These are phyloP conservation scores for Pilophorus perplexus DNA, from an alignment of 2,888 invertebrate species.

Conservation along the genomic window DNA sequence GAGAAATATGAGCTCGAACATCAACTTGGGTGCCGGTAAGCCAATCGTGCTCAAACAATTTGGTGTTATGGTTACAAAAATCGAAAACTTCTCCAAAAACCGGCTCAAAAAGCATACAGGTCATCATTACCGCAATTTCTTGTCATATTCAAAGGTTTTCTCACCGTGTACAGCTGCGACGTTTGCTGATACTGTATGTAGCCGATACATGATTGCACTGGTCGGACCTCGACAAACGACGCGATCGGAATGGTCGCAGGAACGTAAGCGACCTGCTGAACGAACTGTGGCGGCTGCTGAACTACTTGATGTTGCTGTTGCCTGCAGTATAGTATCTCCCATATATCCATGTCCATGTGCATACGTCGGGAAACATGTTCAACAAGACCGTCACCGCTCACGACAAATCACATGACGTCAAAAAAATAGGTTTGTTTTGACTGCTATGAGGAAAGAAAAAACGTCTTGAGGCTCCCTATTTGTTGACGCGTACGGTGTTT, in stretches of 20 bases:
- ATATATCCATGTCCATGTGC: constrained; percentile 34
- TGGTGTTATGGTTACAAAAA: too few species aligned
- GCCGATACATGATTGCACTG: constrained; percentile 22
- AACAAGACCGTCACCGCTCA: too few species aligned
- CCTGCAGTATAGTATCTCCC: constrained; percentile 28
- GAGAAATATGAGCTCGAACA: background rate
- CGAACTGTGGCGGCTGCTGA: constrained; percentile 8
- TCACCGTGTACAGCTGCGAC: constrained; percentile 13
- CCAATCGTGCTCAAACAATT: too few species aligned
- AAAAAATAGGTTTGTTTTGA: too few species aligned
- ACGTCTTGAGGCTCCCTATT: too few species aligned
- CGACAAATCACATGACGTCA: too few species aligned
- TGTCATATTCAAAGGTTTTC: background rate
- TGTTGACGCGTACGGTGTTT: too few species aligned
- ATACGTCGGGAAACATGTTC: constrained; percentile 15
- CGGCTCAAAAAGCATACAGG: too few species aligned
- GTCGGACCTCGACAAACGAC: constrained; percentile 29
- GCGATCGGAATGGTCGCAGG: constrained; percentile 24
- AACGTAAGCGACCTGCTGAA: constrained; percentile 13
- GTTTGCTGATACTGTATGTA: constrained; percentile 33
- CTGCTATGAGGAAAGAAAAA: too few species aligned
- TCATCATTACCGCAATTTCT: too few species aligned
- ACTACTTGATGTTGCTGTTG: constrained; percentile 38
- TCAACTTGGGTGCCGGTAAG: too few species aligned
- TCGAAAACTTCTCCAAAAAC: too few species aligned